phyloP scores from a whole-genome alignment of 2,113 vertebrate species.

The Loxodonta africana region DNA sequence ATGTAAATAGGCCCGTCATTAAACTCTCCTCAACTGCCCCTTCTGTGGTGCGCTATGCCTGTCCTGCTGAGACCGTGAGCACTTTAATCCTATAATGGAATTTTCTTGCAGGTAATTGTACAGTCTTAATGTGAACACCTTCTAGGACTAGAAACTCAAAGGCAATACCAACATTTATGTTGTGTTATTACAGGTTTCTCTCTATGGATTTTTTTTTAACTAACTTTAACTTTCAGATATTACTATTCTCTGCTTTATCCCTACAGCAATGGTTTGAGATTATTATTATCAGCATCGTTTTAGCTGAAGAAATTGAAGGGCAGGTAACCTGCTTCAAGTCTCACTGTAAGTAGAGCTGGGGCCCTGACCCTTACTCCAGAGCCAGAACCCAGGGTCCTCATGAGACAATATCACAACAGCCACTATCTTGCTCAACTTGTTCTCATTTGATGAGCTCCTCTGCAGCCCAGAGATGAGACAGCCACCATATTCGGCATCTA shows the following conservation, averaged over 20 bases:
- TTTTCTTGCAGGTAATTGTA: not conserved
- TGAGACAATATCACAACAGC: rapidly evolving
- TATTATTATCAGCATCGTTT: not conserved
- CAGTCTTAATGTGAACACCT: not conserved
- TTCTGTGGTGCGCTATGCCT: not conserved
- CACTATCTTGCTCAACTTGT: rapidly evolving
- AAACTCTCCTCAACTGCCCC: not conserved
- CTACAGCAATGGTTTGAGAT: not conserved
- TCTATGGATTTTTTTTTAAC: not conserved
- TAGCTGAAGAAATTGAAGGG: not conserved
- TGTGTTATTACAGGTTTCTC: not conserved
- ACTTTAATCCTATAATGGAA: not conserved
- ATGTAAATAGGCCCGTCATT: not conserved
- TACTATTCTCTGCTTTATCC: not conserved
- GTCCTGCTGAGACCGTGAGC: not conserved
- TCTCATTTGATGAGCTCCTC: not conserved
- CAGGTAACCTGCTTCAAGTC: not conserved
- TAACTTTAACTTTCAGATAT: not conserved
- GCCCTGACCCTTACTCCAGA: not conserved
- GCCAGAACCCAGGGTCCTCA: not conserved
- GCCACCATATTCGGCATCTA: conserved; percentile 38
- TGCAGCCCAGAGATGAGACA: not conserved
- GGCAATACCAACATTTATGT: not conserved
- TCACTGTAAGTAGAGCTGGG: not conserved
- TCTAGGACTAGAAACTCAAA: not conserved